Evolutionary conservation across 1,140 invertebrate genomes (phyloP).

Genomic region (Hypsibius dujardini): DNA sequence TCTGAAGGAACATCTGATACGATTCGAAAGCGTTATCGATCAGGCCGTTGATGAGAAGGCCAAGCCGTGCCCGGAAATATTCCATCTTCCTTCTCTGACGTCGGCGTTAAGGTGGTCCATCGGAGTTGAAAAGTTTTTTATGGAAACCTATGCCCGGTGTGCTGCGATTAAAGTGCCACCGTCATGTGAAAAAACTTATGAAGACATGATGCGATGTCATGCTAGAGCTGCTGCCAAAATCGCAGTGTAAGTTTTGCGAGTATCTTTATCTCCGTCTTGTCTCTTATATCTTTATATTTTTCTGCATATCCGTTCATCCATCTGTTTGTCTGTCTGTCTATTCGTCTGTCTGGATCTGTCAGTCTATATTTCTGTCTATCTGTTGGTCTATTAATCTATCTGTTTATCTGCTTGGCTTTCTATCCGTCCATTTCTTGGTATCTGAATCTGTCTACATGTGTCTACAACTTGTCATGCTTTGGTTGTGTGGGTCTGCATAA

Average conservation of each 20-base stretch:
- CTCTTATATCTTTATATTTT: no score
- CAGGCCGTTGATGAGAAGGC: background rate
- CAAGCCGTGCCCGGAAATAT: background rate
- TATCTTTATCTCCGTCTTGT: no score
- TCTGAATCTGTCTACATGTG: no score
- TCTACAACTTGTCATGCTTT: no score
- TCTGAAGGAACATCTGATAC: background rate
- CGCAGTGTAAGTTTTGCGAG: background rate
- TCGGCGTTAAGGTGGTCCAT: slow-evolving; percentile 3
- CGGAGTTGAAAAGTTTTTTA: background rate
- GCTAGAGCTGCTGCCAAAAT: background rate
- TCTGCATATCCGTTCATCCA: no score
- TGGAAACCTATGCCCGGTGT: slow-evolving; percentile 7
- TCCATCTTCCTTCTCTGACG: background rate
- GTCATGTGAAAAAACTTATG: background rate
- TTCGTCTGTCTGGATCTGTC: no score
- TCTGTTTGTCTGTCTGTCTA: no score
- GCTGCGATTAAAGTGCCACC: background rate
- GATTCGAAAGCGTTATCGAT: background rate
- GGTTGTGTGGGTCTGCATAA: no score
- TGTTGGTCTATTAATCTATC: no score
- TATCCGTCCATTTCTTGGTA: no score
- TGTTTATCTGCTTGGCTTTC: no score
- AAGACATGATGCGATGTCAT: background rate
- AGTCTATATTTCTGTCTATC: no score